These are phyloP conservation scores for Actinia equina DNA, from an alignment of 64 coral and sea anemone genomes.

Conservation along the genomic window DNA sequence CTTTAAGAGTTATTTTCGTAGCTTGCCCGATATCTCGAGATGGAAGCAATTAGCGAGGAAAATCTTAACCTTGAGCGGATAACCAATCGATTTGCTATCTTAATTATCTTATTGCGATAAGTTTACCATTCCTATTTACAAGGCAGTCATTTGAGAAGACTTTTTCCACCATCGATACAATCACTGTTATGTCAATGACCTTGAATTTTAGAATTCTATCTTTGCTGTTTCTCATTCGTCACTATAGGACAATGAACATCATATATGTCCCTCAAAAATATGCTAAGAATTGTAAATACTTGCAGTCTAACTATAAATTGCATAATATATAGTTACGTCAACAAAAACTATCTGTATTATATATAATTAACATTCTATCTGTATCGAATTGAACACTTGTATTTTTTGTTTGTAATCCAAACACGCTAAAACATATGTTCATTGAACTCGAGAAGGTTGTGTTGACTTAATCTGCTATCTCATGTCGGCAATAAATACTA, in stretches of 20 bases:
- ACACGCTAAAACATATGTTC: not conserved
- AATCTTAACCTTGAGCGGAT: not conserved
- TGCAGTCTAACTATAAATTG: not conserved
- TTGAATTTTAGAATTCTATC: not conserved
- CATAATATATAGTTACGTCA: not conserved
- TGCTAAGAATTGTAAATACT: not conserved
- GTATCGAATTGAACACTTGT: not conserved
- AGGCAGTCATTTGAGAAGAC: not conserved
- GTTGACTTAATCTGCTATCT: not conserved
- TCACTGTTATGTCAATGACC: not conserved
- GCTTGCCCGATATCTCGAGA: not conserved
- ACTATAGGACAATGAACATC: not conserved
- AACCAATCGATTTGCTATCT: not conserved
- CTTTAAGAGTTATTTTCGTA: not conserved
- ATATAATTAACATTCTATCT: not conserved
- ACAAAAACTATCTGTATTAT: too few species aligned
- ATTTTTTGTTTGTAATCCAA: not conserved
- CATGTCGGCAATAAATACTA: not conserved
- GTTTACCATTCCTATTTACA: not conserved
- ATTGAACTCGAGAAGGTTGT: not conserved
- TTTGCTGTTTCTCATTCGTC: not conserved
- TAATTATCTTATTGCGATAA: not conserved
- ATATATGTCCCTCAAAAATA: not conserved
- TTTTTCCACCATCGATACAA: not conserved
- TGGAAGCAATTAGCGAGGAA: conserved; percentile 2